Evolutionary conservation across 2,797 vertebrate species (phyloP).

Genomic region (Delichon dasypus): DNA sequence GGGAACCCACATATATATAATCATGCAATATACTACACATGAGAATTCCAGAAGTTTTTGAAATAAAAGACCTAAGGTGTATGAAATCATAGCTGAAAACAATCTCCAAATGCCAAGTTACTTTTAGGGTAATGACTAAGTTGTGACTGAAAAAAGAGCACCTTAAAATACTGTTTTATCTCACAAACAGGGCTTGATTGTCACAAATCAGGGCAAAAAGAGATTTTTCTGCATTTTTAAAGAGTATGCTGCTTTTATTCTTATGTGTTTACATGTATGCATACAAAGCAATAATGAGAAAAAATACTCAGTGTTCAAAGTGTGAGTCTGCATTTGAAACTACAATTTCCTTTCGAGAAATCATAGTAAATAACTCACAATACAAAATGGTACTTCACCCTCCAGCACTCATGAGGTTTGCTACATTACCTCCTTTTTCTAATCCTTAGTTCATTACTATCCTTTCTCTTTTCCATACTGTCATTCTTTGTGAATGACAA

Average conservation of each 20-base stretch:
- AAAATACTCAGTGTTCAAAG: neutral
- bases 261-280: neutral
- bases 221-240: neutral
- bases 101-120: neutral
- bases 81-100: slow-evolving; percentile 21
- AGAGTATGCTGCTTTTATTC: neutral
- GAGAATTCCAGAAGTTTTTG: neutral
- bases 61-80: neutral
- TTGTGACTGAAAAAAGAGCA: neutral
- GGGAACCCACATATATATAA: neutral
- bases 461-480: neutral
- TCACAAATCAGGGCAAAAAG: neutral
- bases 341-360: neutral
- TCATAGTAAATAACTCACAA: neutral
- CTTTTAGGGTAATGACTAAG: neutral
- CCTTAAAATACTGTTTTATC: neutral
- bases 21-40: neutral
- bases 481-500: neutral
- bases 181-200: neutral
- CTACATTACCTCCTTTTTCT: neutral
- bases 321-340: neutral
- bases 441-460: neutral
- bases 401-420: neutral
- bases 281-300: neutral
- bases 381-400: neutral